Conservation (phyloP, 2,888 invertebrate genomes). For the Eristalinus sepulchralis region DNA sequence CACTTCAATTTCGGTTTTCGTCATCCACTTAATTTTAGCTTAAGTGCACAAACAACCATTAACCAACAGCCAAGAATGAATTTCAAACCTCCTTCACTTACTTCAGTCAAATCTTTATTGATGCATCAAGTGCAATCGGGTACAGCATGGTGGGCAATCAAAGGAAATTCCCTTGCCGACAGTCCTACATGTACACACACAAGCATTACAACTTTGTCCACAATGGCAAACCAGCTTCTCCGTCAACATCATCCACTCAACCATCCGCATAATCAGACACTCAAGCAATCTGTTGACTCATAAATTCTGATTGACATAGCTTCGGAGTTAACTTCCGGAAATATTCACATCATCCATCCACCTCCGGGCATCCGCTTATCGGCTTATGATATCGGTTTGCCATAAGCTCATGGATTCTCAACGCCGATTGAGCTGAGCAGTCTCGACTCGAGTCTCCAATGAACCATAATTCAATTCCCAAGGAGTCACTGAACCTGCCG, state of each 20-base stretch:
- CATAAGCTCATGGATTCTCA: neutral
- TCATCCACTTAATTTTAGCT: too few relatives aligned
- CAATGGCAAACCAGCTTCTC: neutral
- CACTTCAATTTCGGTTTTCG: too few relatives aligned
- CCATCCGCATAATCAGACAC: neutral
- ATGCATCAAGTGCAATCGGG: too few relatives aligned
- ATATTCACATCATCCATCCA: neutral
- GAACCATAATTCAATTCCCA: slow-evolving; percentile 16
- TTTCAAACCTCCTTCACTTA: too few relatives aligned
- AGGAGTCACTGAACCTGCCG: neutral
- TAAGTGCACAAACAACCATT: too few relatives aligned
- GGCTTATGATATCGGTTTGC: slow-evolving; percentile 9
- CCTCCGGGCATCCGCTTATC: neutral
- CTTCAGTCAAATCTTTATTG: too few relatives aligned
- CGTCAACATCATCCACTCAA: neutral
- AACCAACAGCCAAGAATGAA: too few relatives aligned
- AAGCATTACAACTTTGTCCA: neutral
- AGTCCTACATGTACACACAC: neutral
- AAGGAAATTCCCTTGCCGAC: neutral
- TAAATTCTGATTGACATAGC: slow-evolving; percentile 15
- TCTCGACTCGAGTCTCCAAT: neutral
- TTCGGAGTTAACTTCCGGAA: slow-evolving; percentile 3
- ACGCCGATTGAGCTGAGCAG: neutral
- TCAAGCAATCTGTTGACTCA: slow-evolving; percentile 1
- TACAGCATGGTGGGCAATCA: neutral